Evolutionary conservation across 2,113 vertebrate genomes (phyloP).

Genomic region (Tursiops truncatus): DNA sequence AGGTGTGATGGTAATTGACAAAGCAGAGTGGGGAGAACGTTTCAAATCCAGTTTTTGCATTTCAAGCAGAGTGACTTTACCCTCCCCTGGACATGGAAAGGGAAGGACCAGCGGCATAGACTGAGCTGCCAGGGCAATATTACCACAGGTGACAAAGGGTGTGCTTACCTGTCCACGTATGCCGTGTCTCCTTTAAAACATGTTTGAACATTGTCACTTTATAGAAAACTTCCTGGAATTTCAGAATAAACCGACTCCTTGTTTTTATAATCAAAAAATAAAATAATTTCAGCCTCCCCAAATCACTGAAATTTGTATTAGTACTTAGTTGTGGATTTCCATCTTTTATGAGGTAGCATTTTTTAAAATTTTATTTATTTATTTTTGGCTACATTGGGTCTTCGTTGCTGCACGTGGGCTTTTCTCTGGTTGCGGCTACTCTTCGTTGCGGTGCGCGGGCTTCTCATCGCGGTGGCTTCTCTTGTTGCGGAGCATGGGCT

Average conservation of each 20-base stretch:
- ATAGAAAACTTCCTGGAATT: not conserved
- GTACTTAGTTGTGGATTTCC: conserved; percentile 53
- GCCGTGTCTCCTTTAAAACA: not conserved
- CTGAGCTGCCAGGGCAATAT: not conserved
- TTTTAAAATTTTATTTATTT: conserved; percentile 29
- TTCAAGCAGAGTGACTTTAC: not conserved
- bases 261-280: not conserved
- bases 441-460: too few species aligned
- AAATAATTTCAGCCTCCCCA: not conserved
- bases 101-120: not conserved
- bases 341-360: conserved; percentile 60
- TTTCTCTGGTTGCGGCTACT: too few species aligned
- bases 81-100: not conserved
- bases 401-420: too few species aligned
- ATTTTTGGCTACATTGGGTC: too few species aligned
- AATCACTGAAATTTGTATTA: not conserved
- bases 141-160: not conserved
- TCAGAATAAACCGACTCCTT: not conserved
- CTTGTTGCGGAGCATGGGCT: too few species aligned
- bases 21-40: not conserved
- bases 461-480: too few species aligned
- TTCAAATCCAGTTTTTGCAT: not conserved
- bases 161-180: not conserved
- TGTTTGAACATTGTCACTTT: not conserved
- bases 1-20: not conserved